A percentile compares a stretch with the other conserved stretches of the same genome.
phyloP scores from a whole-genome alignment of 2,113 vertebrate species.

The Anguilla japonica region DNA sequence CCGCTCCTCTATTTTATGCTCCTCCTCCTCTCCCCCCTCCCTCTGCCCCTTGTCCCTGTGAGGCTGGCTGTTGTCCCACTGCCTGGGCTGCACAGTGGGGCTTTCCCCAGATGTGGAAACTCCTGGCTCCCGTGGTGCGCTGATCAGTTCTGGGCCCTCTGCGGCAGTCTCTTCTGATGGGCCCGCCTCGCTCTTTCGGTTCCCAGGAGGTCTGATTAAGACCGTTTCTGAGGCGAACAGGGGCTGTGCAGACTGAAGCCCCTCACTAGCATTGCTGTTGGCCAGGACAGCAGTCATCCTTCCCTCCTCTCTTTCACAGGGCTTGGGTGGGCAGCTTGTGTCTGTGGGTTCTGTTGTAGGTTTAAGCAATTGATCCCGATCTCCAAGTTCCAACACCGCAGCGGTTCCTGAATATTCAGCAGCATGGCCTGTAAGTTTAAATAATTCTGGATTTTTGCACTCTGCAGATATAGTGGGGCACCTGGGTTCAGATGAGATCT shows the following conservation, averaged over 20 bases:
- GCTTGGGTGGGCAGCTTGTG: slow-evolving; percentile 35
- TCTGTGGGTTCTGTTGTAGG: slow-evolving; percentile 31
- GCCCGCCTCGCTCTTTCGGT: slow-evolving; percentile 57
- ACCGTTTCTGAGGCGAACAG: slow-evolving; percentile 63
- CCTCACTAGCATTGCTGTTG: slow-evolving; percentile 46
- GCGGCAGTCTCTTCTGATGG: slow-evolving; percentile 46
- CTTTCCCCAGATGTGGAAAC: slow-evolving; percentile 58
- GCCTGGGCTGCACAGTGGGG: slow-evolving; percentile 45
- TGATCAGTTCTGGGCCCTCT: slow-evolving; percentile 41
- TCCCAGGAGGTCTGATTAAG: slow-evolving; percentile 47
- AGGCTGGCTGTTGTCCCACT: slow-evolving; percentile 51
- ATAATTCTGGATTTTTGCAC: background rate
- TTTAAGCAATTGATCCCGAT: slow-evolving; percentile 36
- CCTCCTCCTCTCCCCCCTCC: slow-evolving; percentile 46
- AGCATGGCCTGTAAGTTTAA: slow-evolving; percentile 10
- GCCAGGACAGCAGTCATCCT: slow-evolving; percentile 49
- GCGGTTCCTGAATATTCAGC: slow-evolving; percentile 25
- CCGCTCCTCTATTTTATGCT: slow-evolving; percentile 60
- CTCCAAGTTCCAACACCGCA: slow-evolving; percentile 22
- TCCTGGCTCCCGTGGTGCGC: slow-evolving; percentile 48
- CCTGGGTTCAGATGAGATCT: slow-evolving; percentile 3
- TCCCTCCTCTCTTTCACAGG: slow-evolving; percentile 41
- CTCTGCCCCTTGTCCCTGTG: slow-evolving; percentile 44
- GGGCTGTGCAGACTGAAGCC: slow-evolving; percentile 58
- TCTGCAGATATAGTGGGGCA: background rate